Conservation (phyloP, 1,140 invertebrate genomes). For the Eciton burchellii region DNA sequence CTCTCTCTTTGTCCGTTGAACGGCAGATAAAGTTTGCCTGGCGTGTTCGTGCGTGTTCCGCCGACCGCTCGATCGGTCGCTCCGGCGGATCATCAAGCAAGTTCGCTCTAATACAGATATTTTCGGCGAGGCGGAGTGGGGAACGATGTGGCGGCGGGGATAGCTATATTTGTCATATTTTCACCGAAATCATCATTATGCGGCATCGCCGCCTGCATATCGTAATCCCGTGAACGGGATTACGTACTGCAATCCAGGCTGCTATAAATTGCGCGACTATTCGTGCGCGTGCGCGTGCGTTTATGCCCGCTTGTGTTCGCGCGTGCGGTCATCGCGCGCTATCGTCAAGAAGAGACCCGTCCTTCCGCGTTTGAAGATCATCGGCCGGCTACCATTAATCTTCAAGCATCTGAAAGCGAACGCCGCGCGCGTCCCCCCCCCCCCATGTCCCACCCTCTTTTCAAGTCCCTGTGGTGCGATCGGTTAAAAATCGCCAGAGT, state of each 20-base stretch:
- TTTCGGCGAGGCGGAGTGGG: constrained; percentile 43
- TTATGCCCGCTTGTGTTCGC: not conserved
- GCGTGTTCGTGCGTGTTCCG: constrained; percentile 17
- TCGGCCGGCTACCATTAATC: constrained; percentile 44
- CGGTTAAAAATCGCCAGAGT: constrained; percentile 44
- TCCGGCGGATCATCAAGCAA: constrained; percentile 58
- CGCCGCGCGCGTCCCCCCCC: not conserved
- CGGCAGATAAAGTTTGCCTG: constrained; percentile 11
- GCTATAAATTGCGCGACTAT: constrained; percentile 78
- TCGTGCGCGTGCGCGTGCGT: not conserved
- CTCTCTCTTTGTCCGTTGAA: not conserved
- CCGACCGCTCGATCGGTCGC: constrained; percentile 7
- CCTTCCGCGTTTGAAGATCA: not conserved
- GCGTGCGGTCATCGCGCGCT: constrained; percentile 7
- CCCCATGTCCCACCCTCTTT: too few species aligned
- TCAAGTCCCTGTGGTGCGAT: constrained; percentile 37
- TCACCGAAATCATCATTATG: constrained; percentile 77
- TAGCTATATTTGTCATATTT: constrained; percentile 74
- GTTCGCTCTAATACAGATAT: constrained; percentile 71
- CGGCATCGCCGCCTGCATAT: constrained; percentile 63
- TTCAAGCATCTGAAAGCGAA: constrained; percentile 4
- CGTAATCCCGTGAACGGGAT: constrained; percentile 70
- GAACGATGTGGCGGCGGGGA: not conserved
- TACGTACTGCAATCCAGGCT: constrained; percentile 75
- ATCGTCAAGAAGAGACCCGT: not conserved